Evolutionary conservation across 2,888 invertebrate genomes (phyloP), one percentile per base, ranked within the genome.

Genomic region (Muscina levida): DNA sequence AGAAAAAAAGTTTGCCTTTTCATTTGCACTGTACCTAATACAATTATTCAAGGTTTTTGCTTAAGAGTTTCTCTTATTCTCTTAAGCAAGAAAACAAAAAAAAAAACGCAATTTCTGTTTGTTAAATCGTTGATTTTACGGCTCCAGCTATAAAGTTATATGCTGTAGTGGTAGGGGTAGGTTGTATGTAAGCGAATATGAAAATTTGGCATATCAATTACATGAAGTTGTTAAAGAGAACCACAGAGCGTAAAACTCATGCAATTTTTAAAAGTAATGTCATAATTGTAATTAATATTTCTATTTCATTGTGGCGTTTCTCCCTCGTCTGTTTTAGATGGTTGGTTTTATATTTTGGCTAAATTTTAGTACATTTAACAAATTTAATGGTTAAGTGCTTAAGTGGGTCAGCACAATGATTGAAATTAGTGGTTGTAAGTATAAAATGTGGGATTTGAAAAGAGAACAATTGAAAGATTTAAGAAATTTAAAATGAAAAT

Each of bases 191-290:
- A n/a, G n/a, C n/a, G n/a, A n/a, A n/a, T n/a, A n/a, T n/a, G n/a
- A n/a, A n/a, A n/a, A 11, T 68, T 72, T 67, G 39, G 10, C 42
- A 59, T 73, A 77, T 73, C 72, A 80, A 73, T 73, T 80, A 77
- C 76, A 72, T 44, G 19, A 31, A 59, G 59, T 39, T 57, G 24
- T 65, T 77, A 70, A 72, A 71, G 66, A 71, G 77, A 81, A 74
- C 72, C 77, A 81, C 62, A 59, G 72, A 77, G 57, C 81, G 81
- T 81, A 74, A 81, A 81, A 71, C 71, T 19, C 87, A 87, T 87
- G 88, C 87, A 85, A 87, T 88, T 86, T 86, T 87, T 68, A 88
- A 87, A 87, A 87, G 87, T 87, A 85, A 86, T 85, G 85, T 84
- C 84, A 85, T 84, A 85, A 86, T 85, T 86, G 87, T 85, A 87